Conservation (phyloP, 2,888 invertebrate genomes). For the Odontomyia ornata region DNA sequence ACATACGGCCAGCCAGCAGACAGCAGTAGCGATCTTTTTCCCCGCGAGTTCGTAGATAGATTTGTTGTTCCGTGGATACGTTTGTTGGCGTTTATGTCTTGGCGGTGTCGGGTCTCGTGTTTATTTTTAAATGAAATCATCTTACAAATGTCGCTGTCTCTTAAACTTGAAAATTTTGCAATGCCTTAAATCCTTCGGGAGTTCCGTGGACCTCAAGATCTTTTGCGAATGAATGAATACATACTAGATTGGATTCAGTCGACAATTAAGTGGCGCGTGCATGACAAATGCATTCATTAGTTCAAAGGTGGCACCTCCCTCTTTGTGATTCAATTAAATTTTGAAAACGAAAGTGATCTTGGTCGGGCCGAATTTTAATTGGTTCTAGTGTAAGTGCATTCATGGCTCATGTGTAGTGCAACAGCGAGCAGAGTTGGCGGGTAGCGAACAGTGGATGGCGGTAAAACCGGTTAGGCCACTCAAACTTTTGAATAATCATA, state of each 20-base stretch:
- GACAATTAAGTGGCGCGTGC: neutral
- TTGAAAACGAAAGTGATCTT: constrained; percentile 21
- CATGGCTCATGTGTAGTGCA: neutral
- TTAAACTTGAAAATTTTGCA: constrained; percentile 16
- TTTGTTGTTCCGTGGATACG: neutral
- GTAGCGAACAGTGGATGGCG: neutral
- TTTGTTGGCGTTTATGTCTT: constrained; percentile 10
- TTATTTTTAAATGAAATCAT: constrained; percentile 32
- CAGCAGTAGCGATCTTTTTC: constrained; percentile 36
- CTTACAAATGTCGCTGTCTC: neutral
- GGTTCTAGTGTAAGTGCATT: neutral
- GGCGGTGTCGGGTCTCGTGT: constrained; percentile 29
- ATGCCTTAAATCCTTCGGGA: neutral
- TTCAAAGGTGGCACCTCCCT: constrained; percentile 26
- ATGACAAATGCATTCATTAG: neutral
- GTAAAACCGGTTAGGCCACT: neutral
- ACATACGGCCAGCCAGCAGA: constrained; percentile 26
- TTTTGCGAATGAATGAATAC: no score
- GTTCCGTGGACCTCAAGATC: neutral
- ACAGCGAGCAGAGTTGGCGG: neutral
- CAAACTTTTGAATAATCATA: no score
- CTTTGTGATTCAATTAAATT: neutral
- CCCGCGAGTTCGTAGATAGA: neutral
- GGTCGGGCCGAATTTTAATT: neutral
- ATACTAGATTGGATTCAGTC: neutral